Evolutionary conservation across 2,797 vertebrate genomes (phyloP).

Genomic region (Oryzias dopingdopingensis): DNA sequence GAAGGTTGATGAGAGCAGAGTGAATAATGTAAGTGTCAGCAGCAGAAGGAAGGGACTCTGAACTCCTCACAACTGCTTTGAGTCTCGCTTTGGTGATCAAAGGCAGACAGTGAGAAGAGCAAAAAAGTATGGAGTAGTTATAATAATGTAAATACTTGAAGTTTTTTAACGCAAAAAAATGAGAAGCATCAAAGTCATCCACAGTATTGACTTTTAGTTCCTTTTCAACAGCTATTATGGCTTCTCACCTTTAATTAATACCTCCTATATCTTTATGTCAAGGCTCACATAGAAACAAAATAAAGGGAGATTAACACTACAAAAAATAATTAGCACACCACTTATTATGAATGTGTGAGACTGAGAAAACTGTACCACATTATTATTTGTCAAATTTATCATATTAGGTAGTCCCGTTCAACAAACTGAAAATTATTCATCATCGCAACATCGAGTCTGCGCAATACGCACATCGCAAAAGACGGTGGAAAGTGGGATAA

Average conservation of each 20-base stretch:
- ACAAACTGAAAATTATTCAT: too few species aligned
- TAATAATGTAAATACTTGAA: constrained; percentile 45
- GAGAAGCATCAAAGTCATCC: constrained; percentile 48
- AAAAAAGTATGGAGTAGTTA: constrained; percentile 31
- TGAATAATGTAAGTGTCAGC: constrained; percentile 65
- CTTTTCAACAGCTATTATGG: constrained; percentile 22
- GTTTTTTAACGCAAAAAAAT: constrained; percentile 49
- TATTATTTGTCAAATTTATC: constrained; percentile 12
- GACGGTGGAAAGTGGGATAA: too few species aligned
- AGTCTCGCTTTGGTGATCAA: constrained; percentile 62
- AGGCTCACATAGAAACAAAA: constrained; percentile 29
- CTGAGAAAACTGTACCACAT: constrained; percentile 1
- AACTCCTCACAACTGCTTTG: constrained; percentile 40
- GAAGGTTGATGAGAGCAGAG: constrained; percentile 38
- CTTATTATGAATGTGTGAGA: constrained; percentile 5
- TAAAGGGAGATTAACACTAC: constrained; percentile 22
- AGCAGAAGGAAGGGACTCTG: constrained; percentile 30
- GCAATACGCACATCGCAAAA: too few species aligned
- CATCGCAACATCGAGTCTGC: too few species aligned
- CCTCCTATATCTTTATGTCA: constrained; percentile 16
- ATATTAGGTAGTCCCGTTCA: too few species aligned
- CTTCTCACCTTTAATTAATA: constrained; percentile 10
- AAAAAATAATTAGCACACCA: constrained; percentile 7
- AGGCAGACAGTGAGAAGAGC: constrained; percentile 34
- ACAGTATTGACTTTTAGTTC: constrained; percentile 39